A percentile compares a stretch with the other conserved stretches of the same genome.
Conservation (phyloP, 2,888 invertebrate species). For the Thelaira solivaga region DNA sequence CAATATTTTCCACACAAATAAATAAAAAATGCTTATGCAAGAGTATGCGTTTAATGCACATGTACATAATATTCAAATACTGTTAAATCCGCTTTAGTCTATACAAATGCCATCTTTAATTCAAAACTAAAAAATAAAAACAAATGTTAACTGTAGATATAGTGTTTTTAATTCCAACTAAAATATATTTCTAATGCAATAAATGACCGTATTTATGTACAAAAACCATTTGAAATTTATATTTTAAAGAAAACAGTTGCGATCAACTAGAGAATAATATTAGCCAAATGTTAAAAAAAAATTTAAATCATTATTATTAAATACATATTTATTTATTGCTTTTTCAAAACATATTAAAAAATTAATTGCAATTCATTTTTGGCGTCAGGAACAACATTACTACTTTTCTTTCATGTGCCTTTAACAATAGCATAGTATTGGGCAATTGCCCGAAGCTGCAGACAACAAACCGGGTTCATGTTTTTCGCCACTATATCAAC, state of each 20-base stretch:
- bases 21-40: not conserved
- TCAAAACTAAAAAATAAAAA: not conserved
- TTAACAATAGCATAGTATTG: too few relatives aligned
- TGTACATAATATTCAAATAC: not conserved
- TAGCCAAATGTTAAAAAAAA: not conserved
- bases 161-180: slow-evolving; percentile 4
- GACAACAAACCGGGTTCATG: too few relatives aligned
- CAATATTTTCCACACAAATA: not conserved
- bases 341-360: too few relatives aligned
- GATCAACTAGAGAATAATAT: not conserved
- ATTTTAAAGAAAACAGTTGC: not conserved
- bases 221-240: slow-evolving; percentile 23
- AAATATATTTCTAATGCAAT: not conserved
- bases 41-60: not conserved
- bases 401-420: too few relatives aligned
- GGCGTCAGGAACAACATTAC: too few relatives aligned
- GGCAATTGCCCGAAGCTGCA: too few relatives aligned
- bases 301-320: too few relatives aligned
- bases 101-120: not conserved
- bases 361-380: too few relatives aligned
- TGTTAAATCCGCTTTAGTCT: slow-evolving; percentile 32
- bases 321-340: too few relatives aligned
- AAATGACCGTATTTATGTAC: not conserved
- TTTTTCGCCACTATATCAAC: too few relatives aligned
- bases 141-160: not conserved